A percentile compares a stretch with the other conserved stretches of the same genome.
Evolutionary conservation across 2,797 vertebrate species (phyloP).

Genomic region (Pipistrellus pipistrellus): DNA sequence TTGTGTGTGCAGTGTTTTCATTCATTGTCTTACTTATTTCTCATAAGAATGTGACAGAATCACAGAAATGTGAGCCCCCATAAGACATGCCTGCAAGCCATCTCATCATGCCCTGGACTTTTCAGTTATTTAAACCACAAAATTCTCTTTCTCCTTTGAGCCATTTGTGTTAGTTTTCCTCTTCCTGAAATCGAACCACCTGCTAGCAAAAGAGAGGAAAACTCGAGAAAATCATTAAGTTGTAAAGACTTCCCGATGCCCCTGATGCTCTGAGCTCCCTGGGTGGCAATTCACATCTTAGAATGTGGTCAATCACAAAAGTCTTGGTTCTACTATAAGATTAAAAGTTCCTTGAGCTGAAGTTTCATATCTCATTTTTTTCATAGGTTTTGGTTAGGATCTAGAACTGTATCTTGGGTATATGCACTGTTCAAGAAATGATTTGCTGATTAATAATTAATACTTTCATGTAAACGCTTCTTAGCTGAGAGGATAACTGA

Average conservation of each 20-base stretch:
- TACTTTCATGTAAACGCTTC: background rate
- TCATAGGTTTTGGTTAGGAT: background rate
- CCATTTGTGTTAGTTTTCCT: background rate
- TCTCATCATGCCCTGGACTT: background rate
- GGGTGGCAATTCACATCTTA: background rate
- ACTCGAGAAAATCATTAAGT: slow-evolving; percentile 6
- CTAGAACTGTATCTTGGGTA: background rate
- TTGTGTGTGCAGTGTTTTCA: background rate
- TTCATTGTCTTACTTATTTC: background rate
- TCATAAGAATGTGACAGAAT: background rate
- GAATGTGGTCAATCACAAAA: background rate
- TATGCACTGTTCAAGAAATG: background rate
- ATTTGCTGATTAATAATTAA: background rate
- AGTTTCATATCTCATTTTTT: background rate
- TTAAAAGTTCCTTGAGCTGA: background rate
- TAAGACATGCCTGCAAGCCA: background rate
- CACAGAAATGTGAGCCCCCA: background rate
- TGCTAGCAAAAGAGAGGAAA: background rate
- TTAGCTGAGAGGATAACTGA: background rate
- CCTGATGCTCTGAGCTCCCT: background rate
- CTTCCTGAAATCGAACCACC: background rate
- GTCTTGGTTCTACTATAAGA: slow-evolving; percentile 9
- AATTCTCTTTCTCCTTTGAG: background rate
- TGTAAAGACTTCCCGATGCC: background rate
- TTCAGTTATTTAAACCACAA: background rate